These are phyloP conservation scores for Andricus quercusramuli DNA, from an alignment of 2,888 invertebrate species.

Conservation along the genomic window DNA sequence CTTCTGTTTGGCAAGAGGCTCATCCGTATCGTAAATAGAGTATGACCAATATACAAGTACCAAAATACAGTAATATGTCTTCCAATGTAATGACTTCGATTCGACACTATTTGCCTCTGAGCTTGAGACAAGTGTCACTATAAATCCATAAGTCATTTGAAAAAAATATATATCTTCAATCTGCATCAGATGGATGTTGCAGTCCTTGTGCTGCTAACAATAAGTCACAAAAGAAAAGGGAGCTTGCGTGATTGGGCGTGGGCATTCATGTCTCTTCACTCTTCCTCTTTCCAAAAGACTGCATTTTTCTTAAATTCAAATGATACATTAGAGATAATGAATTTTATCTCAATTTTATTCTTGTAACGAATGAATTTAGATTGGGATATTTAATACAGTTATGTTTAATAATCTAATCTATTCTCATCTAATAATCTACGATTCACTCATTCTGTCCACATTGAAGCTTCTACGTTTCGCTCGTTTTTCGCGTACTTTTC, in stretches of 20 bases:
- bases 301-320: not conserved
- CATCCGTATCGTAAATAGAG: constrained; percentile 70
- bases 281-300: not conserved
- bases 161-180: not conserved
- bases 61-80: constrained; percentile 8
- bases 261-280: not conserved
- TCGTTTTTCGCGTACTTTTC: too few species aligned
- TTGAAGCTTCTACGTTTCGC: too few species aligned
- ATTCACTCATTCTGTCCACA: too few species aligned
- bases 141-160: constrained; percentile 9
- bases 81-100: not conserved
- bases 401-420: too few species aligned
- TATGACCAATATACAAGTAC: constrained; percentile 10
- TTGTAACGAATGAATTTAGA: too few species aligned
- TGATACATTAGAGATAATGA: not conserved
- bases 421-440: too few species aligned
- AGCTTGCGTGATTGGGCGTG: constrained; percentile 11
- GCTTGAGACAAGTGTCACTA: constrained; percentile 14
- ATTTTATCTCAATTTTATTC: too few species aligned
- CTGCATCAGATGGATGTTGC: not conserved
- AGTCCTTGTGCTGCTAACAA: not conserved
- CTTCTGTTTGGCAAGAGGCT: constrained; percentile 67
- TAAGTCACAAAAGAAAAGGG: constrained; percentile 34
- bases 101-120: not conserved
- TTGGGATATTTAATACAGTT: too few species aligned